These are phyloP conservation scores for Epizoanthus ramosus DNA, from an alignment of 92 coral and sea anemone genomes.

Conservation along the genomic window DNA sequence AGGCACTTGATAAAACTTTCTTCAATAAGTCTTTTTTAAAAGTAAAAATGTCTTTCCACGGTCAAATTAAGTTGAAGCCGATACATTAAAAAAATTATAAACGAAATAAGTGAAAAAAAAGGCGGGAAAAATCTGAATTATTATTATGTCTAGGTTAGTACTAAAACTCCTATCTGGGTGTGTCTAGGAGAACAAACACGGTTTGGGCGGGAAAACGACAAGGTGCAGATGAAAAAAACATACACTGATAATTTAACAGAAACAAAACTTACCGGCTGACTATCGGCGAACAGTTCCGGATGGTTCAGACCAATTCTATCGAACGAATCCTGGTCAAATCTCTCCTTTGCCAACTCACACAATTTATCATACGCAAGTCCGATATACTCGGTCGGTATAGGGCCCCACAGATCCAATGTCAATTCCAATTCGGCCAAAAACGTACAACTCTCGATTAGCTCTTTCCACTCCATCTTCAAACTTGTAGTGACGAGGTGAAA, in stretches of 20 bases:
- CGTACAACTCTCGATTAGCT: slow-evolving; percentile 13
- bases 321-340: neutral
- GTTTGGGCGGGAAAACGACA: neutral
- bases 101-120: neutral
- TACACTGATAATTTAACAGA: neutral
- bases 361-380: neutral
- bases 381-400: neutral
- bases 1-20: too few species aligned
- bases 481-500: slow-evolving; percentile 10
- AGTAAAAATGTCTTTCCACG: too few species aligned
- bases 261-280: too few species aligned
- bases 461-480: slow-evolving; percentile 26
- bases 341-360: neutral
- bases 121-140: neutral
- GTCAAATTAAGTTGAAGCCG: too few species aligned
- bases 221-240: neutral
- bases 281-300: too few species aligned
- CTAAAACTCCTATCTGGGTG: neutral
- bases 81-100: too few species aligned
- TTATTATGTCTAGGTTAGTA: neutral
- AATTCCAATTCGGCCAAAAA: slow-evolving; percentile 3
- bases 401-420: neutral
- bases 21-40: too few species aligned
- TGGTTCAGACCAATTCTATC: too few species aligned
- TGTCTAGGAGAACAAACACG: neutral